A percentile compares a stretch with the other conserved stretches of the same genome.
Conservation (phyloP, 2,888 invertebrate species). For the Nezara viridula region DNA sequence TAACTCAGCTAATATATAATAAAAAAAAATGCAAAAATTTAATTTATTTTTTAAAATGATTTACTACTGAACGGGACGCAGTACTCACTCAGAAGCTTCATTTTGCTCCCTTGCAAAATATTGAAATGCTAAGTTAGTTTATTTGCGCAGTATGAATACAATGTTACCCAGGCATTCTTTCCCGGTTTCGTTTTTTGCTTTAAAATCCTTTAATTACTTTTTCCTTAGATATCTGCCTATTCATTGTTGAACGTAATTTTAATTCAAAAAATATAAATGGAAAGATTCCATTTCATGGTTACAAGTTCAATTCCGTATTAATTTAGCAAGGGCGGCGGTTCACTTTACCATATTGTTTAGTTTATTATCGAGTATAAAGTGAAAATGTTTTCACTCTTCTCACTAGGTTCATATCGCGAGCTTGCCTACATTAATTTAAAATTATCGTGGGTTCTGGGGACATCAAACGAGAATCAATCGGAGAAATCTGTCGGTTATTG, state of each 20-base stretch:
- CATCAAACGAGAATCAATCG: not conserved
- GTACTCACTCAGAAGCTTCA: no score
- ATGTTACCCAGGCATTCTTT: no score
- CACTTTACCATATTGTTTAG: not conserved
- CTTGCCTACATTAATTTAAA: not conserved
- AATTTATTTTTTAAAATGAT: no score
- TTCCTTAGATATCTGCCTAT: no score
- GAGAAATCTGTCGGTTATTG: not conserved
- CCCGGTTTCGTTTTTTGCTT: no score
- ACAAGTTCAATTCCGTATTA: not conserved
- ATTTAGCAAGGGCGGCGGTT: not conserved
- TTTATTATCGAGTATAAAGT: not conserved
- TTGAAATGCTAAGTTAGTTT: no score
- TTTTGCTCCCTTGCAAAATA: no score
- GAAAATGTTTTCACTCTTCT: not conserved
- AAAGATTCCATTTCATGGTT: not conserved
- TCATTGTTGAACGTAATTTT: not conserved
- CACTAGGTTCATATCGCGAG: not conserved
- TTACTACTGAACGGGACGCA: no score
- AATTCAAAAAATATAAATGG: not conserved
- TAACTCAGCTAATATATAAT: no score
- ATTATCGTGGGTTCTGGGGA: not conserved
- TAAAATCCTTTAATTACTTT: no score
- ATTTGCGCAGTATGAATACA: no score
- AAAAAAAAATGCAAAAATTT: no score